A percentile compares a stretch with the other conserved stretches of the same genome.
phyloP scores from a whole-genome alignment of 2,797 vertebrate species.

The Chrosomus eos region DNA sequence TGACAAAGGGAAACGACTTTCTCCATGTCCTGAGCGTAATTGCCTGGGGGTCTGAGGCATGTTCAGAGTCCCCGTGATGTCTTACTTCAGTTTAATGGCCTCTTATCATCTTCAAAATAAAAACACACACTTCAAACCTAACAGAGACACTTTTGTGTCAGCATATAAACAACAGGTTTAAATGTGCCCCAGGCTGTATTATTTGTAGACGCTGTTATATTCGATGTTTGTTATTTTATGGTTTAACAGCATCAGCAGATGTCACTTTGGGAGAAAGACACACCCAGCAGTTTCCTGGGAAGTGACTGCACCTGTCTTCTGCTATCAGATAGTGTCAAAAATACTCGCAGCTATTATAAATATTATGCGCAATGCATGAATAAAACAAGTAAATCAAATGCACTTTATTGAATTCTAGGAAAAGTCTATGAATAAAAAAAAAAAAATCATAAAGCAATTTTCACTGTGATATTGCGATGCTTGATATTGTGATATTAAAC shows the following conservation, averaged over 20 bases:
- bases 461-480: background rate
- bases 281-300: constrained; percentile 48
- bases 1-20: constrained; percentile 43
- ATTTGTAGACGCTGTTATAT: constrained; percentile 50
- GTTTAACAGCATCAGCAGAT: constrained; percentile 50
- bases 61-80: constrained; percentile 26
- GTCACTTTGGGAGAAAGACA: constrained; percentile 48
- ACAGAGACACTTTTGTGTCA: constrained; percentile 40
- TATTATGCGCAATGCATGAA: background rate
- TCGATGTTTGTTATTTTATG: constrained; percentile 49
- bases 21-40: constrained; percentile 31
- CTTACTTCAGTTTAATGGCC: constrained; percentile 22
- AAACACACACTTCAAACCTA: constrained; percentile 31
- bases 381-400: background rate
- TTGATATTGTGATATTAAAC: too few species aligned
- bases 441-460: background rate
- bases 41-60: constrained; percentile 11
- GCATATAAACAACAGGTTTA: constrained; percentile 42
- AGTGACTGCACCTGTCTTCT: constrained; percentile 49
- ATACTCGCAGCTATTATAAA: constrained; percentile 5
- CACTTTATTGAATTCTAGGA: background rate
- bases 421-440: background rate
- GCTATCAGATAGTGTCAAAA: constrained; percentile 32
- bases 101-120: constrained; percentile 40
- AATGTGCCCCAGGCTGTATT: constrained; percentile 38